phyloP scores from a whole-genome alignment of 2,113 vertebrate species.

The Noturus placidus region DNA sequence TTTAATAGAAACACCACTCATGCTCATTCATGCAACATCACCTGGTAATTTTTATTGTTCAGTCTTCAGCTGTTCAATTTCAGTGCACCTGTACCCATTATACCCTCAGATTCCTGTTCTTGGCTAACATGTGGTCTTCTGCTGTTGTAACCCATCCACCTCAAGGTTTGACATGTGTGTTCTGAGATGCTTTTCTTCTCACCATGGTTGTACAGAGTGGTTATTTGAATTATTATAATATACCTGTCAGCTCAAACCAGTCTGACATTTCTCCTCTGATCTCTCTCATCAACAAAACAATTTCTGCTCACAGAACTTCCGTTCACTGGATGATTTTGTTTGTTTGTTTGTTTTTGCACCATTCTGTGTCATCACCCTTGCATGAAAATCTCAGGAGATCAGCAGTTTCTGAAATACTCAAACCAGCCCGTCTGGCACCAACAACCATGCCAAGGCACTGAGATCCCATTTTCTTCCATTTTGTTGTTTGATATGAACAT shows the following conservation, averaged over 20 bases:
- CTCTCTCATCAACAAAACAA: neutral
- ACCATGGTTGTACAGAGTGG: neutral
- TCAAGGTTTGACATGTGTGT: neutral
- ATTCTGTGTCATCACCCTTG: neutral
- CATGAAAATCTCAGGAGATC: constrained; percentile 21
- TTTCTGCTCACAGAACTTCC: neutral
- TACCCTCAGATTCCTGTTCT: neutral
- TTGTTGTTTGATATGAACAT: neutral
- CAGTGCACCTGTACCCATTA: neutral
- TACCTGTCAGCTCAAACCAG: neutral
- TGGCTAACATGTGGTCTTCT: neutral
- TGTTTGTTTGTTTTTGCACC: neutral
- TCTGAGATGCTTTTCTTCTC: neutral
- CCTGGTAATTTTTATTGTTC: neutral
- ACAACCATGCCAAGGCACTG: neutral
- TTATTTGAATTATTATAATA: neutral
- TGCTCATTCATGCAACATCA: neutral
- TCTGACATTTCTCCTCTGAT: neutral
- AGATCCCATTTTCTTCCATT: neutral
- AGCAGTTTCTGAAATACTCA: constrained; percentile 6
- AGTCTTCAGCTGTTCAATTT: neutral
- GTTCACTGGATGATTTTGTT: neutral
- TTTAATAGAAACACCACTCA: neutral
- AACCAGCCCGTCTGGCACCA: neutral
- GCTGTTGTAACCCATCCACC: neutral